Evolutionary conservation across 2,113 vertebrate species (phyloP).

Genomic region (Peromyscus polionotus): DNA sequence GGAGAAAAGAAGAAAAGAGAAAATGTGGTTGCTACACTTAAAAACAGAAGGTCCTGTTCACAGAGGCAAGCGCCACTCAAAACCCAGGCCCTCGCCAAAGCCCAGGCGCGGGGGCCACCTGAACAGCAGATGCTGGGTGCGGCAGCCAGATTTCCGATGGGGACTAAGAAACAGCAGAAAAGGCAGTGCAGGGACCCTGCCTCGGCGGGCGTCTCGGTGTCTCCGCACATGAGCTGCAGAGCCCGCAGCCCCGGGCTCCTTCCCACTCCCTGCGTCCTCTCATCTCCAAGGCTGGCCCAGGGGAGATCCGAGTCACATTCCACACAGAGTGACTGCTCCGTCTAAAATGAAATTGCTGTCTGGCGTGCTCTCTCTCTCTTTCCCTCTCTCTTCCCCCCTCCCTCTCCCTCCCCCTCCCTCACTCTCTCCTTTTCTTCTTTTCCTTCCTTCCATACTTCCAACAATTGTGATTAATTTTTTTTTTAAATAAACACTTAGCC

Average conservation of each 20-base stretch:
- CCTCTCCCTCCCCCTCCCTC: background rate
- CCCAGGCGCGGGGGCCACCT: background rate
- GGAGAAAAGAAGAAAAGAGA: slow-evolving; percentile 42
- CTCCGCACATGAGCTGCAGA: background rate
- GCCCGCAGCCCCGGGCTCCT: background rate
- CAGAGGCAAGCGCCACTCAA: background rate
- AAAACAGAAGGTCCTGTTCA: background rate
- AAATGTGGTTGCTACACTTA: background rate
- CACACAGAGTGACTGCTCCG: background rate
- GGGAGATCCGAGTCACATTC: background rate
- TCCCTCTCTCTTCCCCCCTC: background rate
- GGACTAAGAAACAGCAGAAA: background rate
- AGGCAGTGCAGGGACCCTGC: background rate
- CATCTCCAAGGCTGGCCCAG: background rate
- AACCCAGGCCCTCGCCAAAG: background rate
- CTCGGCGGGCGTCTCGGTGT: background rate
- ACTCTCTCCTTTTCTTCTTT: no score
- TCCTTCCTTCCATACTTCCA: background rate
- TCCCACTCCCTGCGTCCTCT: background rate
- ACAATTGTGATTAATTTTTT: background rate
- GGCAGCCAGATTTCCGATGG: background rate
- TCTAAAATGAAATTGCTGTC: background rate
- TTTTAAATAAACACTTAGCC: background rate
- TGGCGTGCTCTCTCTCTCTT: background rate
- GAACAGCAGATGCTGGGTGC: background rate